Evolutionary conservation across 2,797 vertebrate genomes (phyloP), one percentile per base, ranked within the genome.

Genomic region (Chelmon rostratus): DNA sequence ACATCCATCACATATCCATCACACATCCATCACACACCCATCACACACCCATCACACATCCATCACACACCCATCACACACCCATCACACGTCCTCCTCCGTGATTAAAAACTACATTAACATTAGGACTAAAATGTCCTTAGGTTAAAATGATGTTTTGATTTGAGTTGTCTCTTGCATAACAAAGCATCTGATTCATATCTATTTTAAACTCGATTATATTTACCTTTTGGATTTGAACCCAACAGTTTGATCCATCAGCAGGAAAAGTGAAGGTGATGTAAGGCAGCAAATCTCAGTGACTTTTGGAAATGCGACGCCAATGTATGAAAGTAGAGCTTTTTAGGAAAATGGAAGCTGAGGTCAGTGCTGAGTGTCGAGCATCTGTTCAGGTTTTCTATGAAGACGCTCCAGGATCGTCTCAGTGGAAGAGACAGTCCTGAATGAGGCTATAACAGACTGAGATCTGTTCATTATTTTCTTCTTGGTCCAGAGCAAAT

Each of bases 181-280:
- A 37, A 33, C 52, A 69, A 75, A 69, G 53, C 58, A 58, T 23
- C 61, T 49, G 6, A 38, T 75, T 40, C 33, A 18, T 21, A 50
- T 46, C 19, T 33, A 21, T 37, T 42, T 33, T 15, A 1, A 18
- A 54, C 28, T 46, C 2, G 37, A 47, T 47, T 49, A 50, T 18
- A 35, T 61, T 61, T 15, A 52, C 9, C 35, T 42, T 57, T 33
- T 42, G 25, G 15, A 25, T 53, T 58, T 9, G n/a, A 52, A 25
- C 42, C n/a, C 28, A 12, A 23, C n/a, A 57, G 16, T 7, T 13
- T 16, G 63, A 59, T 68, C 57, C 57, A 31, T 68, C 50, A 73
- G 31, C 69, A 40, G 68, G 16, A 7, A 33, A 15, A 50, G 33
- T 31, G 57, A 37, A 75, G 56, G 35, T 12, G 47, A 40, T 7